Evolutionary conservation across 1,140 invertebrate genomes (phyloP).

Genomic region (Pararge aegeria): DNA sequence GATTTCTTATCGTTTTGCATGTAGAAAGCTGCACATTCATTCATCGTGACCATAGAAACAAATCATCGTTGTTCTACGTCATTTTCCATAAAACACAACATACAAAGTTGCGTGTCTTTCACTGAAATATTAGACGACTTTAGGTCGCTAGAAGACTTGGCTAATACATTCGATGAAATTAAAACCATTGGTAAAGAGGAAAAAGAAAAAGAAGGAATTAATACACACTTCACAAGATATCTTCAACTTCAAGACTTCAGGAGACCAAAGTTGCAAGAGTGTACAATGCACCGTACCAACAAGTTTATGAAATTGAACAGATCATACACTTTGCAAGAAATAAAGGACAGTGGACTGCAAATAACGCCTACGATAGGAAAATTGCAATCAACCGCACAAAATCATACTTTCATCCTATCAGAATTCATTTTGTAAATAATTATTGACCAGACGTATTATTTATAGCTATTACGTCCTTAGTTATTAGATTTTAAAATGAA

Average conservation of each 20-base stretch:
- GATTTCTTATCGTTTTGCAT: constrained; percentile 37
- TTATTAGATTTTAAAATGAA: not conserved
- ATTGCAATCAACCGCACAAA: constrained; percentile 31
- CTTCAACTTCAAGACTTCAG: constrained; percentile 54
- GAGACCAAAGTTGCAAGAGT: constrained; percentile 50
- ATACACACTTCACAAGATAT: constrained; percentile 28
- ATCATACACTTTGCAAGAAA: constrained; percentile 52
- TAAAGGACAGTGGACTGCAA: constrained; percentile 48
- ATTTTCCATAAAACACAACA: constrained; percentile 30
- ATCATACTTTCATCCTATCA: constrained; percentile 51
- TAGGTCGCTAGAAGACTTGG: constrained; percentile 48
- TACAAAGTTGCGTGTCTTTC: constrained; percentile 35
- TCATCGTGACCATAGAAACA: constrained; percentile 44
- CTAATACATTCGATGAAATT: constrained; percentile 18
- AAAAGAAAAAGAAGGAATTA: constrained; percentile 15
- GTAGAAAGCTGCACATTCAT: constrained; percentile 51
- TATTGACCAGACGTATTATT: not conserved
- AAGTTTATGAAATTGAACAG: constrained; percentile 45
- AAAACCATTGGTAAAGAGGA: not conserved
- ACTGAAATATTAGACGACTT: constrained; percentile 58
- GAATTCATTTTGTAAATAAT: constrained; percentile 63
- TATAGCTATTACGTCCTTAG: not conserved
- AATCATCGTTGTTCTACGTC: constrained; percentile 18
- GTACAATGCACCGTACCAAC: constrained; percentile 13
- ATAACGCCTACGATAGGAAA: constrained; percentile 31